These are phyloP conservation scores for Petrolisthes manimaculis DNA, from an alignment of 2,888 invertebrate species.

Conservation along the genomic window DNA sequence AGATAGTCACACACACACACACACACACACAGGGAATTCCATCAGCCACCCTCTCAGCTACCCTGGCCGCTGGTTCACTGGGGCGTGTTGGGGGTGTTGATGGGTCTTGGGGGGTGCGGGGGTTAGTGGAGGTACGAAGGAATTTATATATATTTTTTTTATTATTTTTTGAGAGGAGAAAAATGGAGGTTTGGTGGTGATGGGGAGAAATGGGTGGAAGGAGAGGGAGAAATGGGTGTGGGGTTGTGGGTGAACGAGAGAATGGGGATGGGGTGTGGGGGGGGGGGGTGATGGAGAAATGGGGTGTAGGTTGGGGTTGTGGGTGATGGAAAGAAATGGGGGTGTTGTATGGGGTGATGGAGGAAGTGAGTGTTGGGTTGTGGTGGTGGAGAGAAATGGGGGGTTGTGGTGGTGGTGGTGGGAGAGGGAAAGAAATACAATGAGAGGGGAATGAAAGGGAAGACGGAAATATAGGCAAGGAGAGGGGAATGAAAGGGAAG, in stretches of 20 bases:
- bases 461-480: no score
- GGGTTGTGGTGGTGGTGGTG: no score
- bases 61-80: neutral
- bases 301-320: neutral
- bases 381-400: neutral
- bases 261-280: neutral
- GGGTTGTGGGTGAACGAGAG: neutral
- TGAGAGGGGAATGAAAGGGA: no score
- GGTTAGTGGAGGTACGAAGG: no score
- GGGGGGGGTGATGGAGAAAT: neutral
- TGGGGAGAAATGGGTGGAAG: neutral
- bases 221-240: neutral
- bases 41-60: conserved; percentile 17
- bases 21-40: conserved; percentile 4
- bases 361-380: neutral
- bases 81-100: no score
- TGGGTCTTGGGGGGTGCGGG: no score
- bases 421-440: no score
- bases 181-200: neutral
- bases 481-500: no score
- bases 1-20: neutral
- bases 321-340: neutral
- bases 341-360: neutral
- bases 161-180: no score
- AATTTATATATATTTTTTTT: no score